These are phyloP conservation scores for Cheilinus undulatus DNA, from an alignment of 2,113 vertebrate species.

Conservation along the genomic window DNA sequence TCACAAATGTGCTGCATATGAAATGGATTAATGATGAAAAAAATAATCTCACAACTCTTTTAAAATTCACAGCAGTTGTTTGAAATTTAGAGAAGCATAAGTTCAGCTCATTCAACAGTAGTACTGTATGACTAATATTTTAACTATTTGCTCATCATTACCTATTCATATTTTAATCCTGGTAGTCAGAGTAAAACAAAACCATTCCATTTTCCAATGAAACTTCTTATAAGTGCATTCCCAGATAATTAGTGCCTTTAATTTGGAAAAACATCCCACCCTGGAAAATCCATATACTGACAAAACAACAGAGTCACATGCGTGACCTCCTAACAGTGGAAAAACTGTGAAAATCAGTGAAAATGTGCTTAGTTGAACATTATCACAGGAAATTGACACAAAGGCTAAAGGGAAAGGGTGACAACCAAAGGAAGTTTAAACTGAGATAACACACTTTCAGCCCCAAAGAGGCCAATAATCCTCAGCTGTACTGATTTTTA, in stretches of 20 bases:
- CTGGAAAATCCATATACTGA: conserved; percentile 29
- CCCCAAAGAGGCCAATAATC: neutral
- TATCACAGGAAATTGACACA: conserved; percentile 69
- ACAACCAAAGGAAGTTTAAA: conserved; percentile 61
- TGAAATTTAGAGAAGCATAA: no score
- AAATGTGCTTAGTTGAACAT: conserved; percentile 50
- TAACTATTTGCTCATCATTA: no score
- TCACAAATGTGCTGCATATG: neutral
- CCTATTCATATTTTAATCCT: neutral
- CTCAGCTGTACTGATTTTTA: neutral
- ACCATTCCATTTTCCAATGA: neutral
- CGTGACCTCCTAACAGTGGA: conserved; percentile 16
- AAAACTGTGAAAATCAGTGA: conserved; percentile 45
- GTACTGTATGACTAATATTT: no score
- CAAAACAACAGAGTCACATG: conserved; percentile 33
- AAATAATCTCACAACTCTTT: no score
- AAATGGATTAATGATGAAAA: no score
- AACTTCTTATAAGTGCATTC: neutral
- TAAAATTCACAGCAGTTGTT: no score
- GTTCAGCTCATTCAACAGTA: no score
- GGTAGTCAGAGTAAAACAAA: no score
- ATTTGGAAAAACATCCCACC: neutral
- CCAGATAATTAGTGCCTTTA: conserved; percentile 13
- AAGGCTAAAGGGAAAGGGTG: conserved; percentile 47
- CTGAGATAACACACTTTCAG: conserved; percentile 55